Base-by-base conservation (phyloP, 2,113 vertebrate species). In the Periophthalmus modestus region DNA sequence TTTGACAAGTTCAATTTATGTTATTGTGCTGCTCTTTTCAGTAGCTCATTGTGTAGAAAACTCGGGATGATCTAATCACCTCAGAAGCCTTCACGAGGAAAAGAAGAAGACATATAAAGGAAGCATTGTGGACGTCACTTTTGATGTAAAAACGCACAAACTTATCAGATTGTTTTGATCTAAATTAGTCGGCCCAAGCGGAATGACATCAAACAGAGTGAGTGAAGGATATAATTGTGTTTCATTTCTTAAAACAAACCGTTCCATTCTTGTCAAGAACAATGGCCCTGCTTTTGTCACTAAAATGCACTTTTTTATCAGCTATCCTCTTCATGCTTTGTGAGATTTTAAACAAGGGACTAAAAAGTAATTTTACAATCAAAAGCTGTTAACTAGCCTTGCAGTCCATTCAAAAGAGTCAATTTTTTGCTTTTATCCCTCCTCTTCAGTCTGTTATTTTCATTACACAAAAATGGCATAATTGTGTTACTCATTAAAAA, bases 91-190 rank as follows among this genome's bases (percentile, higher is more conserved):
- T 82, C 81, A 71, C 65, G 83, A 89, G 74, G 82, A 84, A 88
- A 82, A 85, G 83, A 88, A 88, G 88, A 81, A 78, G 81, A 85
- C 77, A 78, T 78, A 89, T 77, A 85, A 79, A 71, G 73, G 86
- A 78, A 82, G 88, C 85, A 81, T 87, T 87, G 89, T 90, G 86
- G 75, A 85, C 82, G 66, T 89, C 90, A 91, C 83, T 80, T 88
- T 88, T 90, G 86, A 92, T 89, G 87, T 86, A 66, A 89, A 88
- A 88, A 89, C 88, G 82, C 82, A 78, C 87, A 11, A 46, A 52
- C 70, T 90, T 89, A 92, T 92, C 90, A 54, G 86, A 92, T 89
- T 82, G 72, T 74, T 75, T 68, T 47, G 36, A 57, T 81, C 82
- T 68, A 83, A 89, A 88, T 91, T 88, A 89, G 83, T 79, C 24